These are phyloP conservation scores for Drosophila histrio DNA, from an alignment of 2,888 invertebrate genomes.

Conservation along the genomic window DNA sequence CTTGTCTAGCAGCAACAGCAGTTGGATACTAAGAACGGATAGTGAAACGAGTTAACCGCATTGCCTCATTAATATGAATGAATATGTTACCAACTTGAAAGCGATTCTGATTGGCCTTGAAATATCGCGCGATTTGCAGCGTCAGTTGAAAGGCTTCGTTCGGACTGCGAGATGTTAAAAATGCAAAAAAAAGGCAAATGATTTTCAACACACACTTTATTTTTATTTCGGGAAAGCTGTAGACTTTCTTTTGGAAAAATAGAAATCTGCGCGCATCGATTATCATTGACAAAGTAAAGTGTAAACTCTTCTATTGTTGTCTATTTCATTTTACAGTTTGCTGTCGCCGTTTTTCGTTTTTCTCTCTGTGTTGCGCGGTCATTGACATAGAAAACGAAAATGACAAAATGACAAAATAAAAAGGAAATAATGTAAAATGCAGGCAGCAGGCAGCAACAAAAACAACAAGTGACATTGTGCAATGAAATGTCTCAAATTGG, in stretches of 20 bases:
- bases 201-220: neutral
- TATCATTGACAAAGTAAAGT: constrained; percentile 5
- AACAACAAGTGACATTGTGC: constrained; percentile 35
- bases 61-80: constrained; percentile 70
- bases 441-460: constrained; percentile 19
- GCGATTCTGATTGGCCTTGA: constrained; percentile 66
- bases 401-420: neutral
- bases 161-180: neutral
- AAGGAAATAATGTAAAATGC: constrained; percentile 14
- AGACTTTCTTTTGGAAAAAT: constrained; percentile 47
- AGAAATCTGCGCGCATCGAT: constrained; percentile 40
- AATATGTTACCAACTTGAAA: constrained; percentile 44
- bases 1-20: constrained; percentile 21
- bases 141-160: constrained; percentile 2
- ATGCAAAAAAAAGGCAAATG: too few species aligned
- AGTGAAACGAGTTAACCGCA: constrained; percentile 3
- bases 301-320: constrained; percentile 11
- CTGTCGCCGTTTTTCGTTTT: constrained; percentile 10
- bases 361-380: constrained; percentile 30
- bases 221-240: constrained; percentile 37
- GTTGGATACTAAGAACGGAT: constrained; percentile 26
- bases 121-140: constrained; percentile 46
- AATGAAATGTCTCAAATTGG: neutral
- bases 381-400: constrained; percentile 57
- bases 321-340: constrained; percentile 32